A percentile compares a stretch with the other conserved stretches of the same genome.
Conservation (phyloP, 2,113 vertebrate genomes). For the Alexandromys fortis region DNA sequence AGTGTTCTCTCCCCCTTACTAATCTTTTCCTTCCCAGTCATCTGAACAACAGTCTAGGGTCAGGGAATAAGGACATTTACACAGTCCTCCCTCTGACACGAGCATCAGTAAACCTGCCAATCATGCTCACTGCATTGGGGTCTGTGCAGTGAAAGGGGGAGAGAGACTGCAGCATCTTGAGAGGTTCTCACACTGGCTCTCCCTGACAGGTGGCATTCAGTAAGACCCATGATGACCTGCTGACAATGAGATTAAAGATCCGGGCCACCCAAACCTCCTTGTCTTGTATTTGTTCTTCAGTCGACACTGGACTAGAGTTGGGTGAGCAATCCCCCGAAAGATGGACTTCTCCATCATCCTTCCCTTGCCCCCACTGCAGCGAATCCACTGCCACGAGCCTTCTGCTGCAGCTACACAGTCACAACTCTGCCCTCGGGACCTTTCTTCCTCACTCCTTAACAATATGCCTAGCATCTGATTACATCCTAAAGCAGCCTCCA, state of each 20-base stretch:
- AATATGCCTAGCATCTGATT: not conserved
- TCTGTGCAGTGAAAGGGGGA: not conserved
- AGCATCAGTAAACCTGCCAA: not conserved
- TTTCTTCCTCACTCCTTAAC: not conserved
- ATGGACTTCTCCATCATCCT: not conserved
- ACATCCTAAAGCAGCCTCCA: not conserved
- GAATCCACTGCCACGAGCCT: not conserved
- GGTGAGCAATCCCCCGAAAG: not conserved
- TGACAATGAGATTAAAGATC: not conserved
- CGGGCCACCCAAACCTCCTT: not conserved
- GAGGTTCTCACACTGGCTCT: not conserved
- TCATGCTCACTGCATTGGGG: not conserved
- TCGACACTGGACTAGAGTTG: not conserved
- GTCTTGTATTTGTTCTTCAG: not conserved
- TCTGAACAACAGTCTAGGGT: not conserved
- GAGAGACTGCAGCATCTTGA: not conserved
- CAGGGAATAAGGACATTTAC: not conserved
- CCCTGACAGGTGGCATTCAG: not conserved
- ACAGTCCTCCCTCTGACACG: rapidly evolving
- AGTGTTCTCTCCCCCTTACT: not conserved
- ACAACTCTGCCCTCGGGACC: not conserved
- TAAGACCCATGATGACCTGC: not conserved
- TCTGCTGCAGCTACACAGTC: not conserved
- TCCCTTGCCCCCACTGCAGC: too few species aligned
- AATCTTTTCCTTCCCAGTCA: conserved; percentile 3